Base-by-base conservation (phyloP, 2,888 invertebrate species). In the Harpalus rubripes region DNA sequence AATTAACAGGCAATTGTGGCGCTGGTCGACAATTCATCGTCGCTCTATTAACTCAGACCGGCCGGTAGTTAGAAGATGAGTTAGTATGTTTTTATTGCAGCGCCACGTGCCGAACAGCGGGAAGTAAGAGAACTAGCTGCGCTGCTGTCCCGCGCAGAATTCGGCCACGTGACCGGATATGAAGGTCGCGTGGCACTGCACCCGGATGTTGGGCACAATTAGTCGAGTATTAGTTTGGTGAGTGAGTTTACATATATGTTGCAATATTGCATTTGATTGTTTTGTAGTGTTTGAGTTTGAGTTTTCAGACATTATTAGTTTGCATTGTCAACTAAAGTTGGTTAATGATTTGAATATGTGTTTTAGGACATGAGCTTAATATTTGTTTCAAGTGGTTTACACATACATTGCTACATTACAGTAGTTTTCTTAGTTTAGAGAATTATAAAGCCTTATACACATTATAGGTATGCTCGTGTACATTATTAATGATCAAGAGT, bases 161-260 rank as follows among this genome's bases (percentile, higher is more conserved):
- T 7, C 32, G 7, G 68, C 74, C 86, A 86, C 85, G 81, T 85
- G 86, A 87, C 88, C 87, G 88, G 88, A 88, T 87, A 87, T 87
- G 80, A 78, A 87, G 85, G 87, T 87, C 88, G 86, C 88, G 88
- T 88, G 88, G 65, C 86, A 85, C 15, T 15, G 22, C 39, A 56
- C 86, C 86, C 86, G 86, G 87, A 87, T 87, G 87, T 87, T 84
- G 86, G 86, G 86, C 85, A 88, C 88, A 88, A 88, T 88, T 88
- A 88, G 87, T 86, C 87, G 68, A 87, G 87, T 88, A 88, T 88
- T 88, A 88, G 88, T 87, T 63, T 22, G 26, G 7, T 63, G 63
- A 63, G 63, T 63, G 22, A 63, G 63, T 63, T 68, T 68, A 68
- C 16, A 68, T 68, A 7, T 68, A 41, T 68, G 68, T 68, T 86